phyloP scores from a whole-genome alignment of 2,888 invertebrate genomes.

The Troilus luridus region DNA sequence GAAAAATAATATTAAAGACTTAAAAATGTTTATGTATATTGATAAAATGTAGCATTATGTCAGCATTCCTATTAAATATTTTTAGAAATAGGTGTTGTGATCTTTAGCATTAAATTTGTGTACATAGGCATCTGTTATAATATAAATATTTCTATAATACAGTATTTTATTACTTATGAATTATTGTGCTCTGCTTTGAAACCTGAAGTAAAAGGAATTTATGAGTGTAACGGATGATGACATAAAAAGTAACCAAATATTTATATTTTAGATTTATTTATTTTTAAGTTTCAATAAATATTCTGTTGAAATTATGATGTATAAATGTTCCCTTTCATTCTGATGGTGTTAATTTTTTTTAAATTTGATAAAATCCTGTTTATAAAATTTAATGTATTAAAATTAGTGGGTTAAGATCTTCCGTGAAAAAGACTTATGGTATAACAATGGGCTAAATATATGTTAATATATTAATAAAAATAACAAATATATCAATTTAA shows the following conservation, averaged over 20 bases:
- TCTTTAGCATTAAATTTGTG: constrained; percentile 26
- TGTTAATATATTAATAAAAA: too few relatives aligned
- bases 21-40: constrained; percentile 12
- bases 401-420: too few relatives aligned
- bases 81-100: constrained; percentile 48
- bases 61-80: constrained; percentile 41
- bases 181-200: constrained; percentile 21
- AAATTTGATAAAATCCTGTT: neutral
- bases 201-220: constrained; percentile 24
- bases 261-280: constrained; percentile 39
- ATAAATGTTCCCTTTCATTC: neutral
- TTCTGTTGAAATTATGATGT: neutral
- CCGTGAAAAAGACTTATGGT: too few relatives aligned
- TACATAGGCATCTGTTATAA: constrained; percentile 26
- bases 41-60: constrained; percentile 21
- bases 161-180: constrained; percentile 25
- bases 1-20: neutral
- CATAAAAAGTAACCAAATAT: constrained; percentile 41
- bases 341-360: neutral
- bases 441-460: too few relatives aligned
- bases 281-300: constrained; percentile 38
- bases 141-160: constrained; percentile 41
- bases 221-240: constrained; percentile 5
- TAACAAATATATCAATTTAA: too few relatives aligned
- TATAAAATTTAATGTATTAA: neutral